A percentile compares a stretch with the other conserved stretches of the same genome.
These are phyloP conservation scores for Julus scandinavius DNA, from an alignment of 2,888 invertebrate genomes.

Conservation along the genomic window DNA sequence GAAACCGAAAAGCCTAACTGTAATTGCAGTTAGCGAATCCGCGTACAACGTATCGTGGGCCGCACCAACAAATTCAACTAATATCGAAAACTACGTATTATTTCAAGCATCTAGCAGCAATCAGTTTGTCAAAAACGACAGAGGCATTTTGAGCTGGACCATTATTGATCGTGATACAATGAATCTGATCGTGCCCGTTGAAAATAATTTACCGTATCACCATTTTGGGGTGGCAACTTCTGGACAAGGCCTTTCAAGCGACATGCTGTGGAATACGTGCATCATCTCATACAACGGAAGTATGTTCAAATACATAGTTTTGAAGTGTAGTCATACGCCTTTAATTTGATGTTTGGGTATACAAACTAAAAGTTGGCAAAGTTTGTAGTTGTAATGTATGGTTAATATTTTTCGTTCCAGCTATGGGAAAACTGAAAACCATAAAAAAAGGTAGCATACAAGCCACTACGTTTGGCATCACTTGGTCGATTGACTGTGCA, in stretches of 20 bases:
- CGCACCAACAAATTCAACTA: slow-evolving; percentile 64
- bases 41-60: slow-evolving; percentile 82
- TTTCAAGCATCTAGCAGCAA: slow-evolving; percentile 79
- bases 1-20: slow-evolving; percentile 75
- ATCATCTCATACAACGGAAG: slow-evolving; percentile 71
- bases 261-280: slow-evolving; percentile 87
- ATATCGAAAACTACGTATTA: slow-evolving; percentile 78
- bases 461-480: slow-evolving; percentile 72
- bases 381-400: neutral
- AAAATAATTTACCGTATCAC: slow-evolving; percentile 70
- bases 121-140: slow-evolving; percentile 72
- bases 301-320: slow-evolving; percentile 58
- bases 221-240: slow-evolving; percentile 87
- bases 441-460: slow-evolving; percentile 70
- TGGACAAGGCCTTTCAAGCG: slow-evolving; percentile 76
- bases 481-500: slow-evolving; percentile 82
- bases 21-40: slow-evolving; percentile 77
- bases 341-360: neutral
- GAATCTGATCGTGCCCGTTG: slow-evolving; percentile 72
- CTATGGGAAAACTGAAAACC: slow-evolving; percentile 72
- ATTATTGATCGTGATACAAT: slow-evolving; percentile 69
- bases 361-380: neutral
- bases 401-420: slow-evolving; percentile 59
- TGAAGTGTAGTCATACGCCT: neutral
- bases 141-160: slow-evolving; percentile 74